Evolutionary conservation across 30 jellyfish, hydroid and myxozoan genomes (phyloP), one percentile per base, ranked within the genome.

Genomic region (Haliclystus octoradiatus): DNA sequence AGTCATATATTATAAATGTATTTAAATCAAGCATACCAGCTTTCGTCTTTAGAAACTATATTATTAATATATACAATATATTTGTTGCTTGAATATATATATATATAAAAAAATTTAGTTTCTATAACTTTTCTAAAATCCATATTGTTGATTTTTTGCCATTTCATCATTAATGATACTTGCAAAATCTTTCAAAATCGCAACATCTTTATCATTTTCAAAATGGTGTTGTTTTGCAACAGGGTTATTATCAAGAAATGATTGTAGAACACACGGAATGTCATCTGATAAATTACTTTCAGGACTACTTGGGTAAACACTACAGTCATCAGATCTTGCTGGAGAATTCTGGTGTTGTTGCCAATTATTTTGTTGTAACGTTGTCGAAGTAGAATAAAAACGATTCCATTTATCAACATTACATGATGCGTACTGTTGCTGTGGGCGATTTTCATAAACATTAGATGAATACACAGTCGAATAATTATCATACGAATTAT

Each of bases 301-400:
- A 22, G 94, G 94, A 69, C 94, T 81, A 53, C 94, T 81, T 12
- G 94, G 94, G 66, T 69, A 34, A 40, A 71, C 34, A 0, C 82
- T 47, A 15, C 71, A 72, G 75, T 73, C 84, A 30, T 81, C 94
- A 40, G 57, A 40, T 9, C 57, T 5, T 9, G 57, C 57, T 5
- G 57, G 57, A 5, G 57, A 40, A 5, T 9, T 9, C 14, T 40
- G 9, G 9, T 19, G 9, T 19, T 19, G 19, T 9, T 5, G 9
- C 57, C 19, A 5, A 19, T 40, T 40, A 19, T 19, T 40, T 5
- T 40, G 57, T 5, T 5, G 57, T 19, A 19, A 19, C 14, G 9
- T 40, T 5, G 9, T 40, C 57, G 57, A 9, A 19, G 19, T 40
- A 9, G 57, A 19, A 19, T 40, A 5, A 9, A 5, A 19, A 5